Conservation (phyloP, 2,797 vertebrate species). For the Ambastaia sidthimunki region DNA sequence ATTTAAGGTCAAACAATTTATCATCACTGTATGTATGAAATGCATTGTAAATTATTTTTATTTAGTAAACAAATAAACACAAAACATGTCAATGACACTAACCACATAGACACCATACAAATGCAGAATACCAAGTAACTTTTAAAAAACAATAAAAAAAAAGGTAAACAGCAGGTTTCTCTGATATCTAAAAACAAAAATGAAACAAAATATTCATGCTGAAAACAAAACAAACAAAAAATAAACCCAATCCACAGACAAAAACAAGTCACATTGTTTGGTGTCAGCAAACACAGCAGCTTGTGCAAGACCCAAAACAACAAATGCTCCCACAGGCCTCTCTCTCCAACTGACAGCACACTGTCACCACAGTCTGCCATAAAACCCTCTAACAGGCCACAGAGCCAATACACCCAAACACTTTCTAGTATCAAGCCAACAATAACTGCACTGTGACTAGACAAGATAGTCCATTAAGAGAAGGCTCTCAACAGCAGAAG, state of each 20-base stretch:
- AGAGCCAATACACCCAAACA: constrained; percentile 16
- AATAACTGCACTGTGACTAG: constrained; percentile 40
- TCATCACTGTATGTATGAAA: too few relatives aligned
- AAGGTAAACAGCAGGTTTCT: background rate
- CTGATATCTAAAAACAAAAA: background rate
- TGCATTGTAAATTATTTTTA: too few relatives aligned
- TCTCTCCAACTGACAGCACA: constrained; percentile 41
- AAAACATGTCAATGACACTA: too few relatives aligned
- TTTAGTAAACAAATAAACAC: too few relatives aligned
- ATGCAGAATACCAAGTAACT: too few relatives aligned
- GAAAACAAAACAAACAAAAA: background rate
- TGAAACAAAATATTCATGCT: background rate
- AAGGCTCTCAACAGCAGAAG: background rate
- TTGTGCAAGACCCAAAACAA: constrained; percentile 49
- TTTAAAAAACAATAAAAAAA: too few relatives aligned
- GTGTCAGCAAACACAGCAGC: constrained; percentile 39
- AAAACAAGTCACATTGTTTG: background rate
- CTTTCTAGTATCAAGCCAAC: constrained; percentile 44
- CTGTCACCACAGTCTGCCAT: constrained; percentile 20
- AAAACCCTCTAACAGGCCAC: constrained; percentile 1
- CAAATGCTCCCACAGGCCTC: constrained; percentile 44
- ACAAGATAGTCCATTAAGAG: background rate
- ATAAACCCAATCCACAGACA: background rate
- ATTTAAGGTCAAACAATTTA: too few relatives aligned
- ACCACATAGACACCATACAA: too few relatives aligned